phyloP scores from a whole-genome alignment of 2,797 vertebrate genomes.

The Podarcis lilfordi region DNA sequence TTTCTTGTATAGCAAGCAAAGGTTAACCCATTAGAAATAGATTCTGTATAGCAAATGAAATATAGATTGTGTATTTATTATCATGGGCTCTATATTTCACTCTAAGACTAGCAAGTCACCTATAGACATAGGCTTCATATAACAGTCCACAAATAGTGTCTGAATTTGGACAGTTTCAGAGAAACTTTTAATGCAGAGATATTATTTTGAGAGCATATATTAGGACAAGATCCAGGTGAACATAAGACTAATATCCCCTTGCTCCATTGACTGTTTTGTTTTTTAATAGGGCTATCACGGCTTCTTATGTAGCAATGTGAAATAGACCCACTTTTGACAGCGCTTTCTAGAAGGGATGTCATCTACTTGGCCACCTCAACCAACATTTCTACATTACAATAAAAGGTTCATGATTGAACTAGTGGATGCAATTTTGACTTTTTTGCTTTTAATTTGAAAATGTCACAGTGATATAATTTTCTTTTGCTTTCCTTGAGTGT shows the following conservation, averaged over 20 bases:
- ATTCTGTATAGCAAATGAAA: constrained; percentile 42
- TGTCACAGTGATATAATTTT: background rate
- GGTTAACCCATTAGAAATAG: too few species aligned
- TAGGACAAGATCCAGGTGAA: too few species aligned
- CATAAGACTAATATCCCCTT: background rate
- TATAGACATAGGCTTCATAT: too few species aligned
- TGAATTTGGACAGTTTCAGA: background rate
- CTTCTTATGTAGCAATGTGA: background rate
- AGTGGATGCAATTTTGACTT: background rate
- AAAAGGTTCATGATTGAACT: background rate
- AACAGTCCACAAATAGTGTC: too few species aligned
- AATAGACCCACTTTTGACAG: background rate
- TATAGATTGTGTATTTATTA: background rate
- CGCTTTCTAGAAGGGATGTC: background rate
- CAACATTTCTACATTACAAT: background rate
- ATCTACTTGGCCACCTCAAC: background rate
- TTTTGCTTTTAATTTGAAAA: background rate
- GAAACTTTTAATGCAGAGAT: too few species aligned
- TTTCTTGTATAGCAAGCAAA: background rate
- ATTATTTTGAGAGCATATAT: background rate
- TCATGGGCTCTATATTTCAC: background rate
- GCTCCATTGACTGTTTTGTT: background rate
- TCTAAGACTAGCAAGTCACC: too few species aligned
- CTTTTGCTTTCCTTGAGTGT: background rate
- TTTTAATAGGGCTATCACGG: background rate